Conservation (phyloP, 92 coral and sea anemone species). For the Porites lobata region DNA sequence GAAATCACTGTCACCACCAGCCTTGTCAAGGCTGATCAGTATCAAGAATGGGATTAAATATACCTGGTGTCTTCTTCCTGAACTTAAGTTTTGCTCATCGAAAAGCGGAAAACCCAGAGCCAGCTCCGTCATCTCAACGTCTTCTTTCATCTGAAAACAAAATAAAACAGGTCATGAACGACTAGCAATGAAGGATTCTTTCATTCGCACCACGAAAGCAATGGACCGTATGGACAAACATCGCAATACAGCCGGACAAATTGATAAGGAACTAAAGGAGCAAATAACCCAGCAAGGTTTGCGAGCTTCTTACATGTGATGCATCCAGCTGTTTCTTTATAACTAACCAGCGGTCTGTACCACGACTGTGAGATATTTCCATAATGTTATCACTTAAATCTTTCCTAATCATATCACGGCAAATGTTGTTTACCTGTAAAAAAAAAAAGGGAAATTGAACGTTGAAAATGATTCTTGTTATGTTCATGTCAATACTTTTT, state of each 20-base stretch:
- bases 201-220: not conserved
- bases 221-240: not conserved
- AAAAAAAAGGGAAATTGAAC: no score
- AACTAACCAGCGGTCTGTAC: slow-evolving; percentile 90
- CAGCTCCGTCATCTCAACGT: slow-evolving; percentile 85
- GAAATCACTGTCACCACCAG: not conserved
- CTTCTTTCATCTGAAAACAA: slow-evolving; percentile 78
- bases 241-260: not conserved
- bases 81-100: slow-evolving; percentile 18
- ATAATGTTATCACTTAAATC: slow-evolving; percentile 83
- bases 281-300: not conserved
- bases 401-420: slow-evolving; percentile 78
- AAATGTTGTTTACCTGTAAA: slow-evolving; percentile 59
- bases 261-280: not conserved
- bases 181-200: no score
- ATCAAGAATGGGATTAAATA: not conserved
- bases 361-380: slow-evolving; percentile 76
- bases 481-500: no score
- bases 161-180: not conserved
- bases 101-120: slow-evolving; percentile 91
- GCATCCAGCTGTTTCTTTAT: slow-evolving; percentile 86
- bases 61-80: slow-evolving; percentile 35
- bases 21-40: no score
- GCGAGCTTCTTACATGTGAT: slow-evolving; percentile 61
- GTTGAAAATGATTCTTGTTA: no score